Conservation (phyloP, 2,888 invertebrate species). For the Zygothrica quintamaculata region DNA sequence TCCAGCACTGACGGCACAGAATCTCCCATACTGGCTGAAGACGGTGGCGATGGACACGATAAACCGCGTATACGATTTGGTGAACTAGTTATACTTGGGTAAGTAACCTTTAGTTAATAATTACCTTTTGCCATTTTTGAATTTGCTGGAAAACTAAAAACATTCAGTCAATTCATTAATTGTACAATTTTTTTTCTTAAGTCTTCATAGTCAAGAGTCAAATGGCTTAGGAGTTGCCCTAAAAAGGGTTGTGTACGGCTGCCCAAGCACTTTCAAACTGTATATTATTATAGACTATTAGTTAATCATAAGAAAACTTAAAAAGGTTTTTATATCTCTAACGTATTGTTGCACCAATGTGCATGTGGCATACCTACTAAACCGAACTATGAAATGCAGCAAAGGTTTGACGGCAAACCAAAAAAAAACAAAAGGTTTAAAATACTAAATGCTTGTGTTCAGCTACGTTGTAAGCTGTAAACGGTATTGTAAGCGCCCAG, state of each 20-base stretch:
- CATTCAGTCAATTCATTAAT: too few species aligned
- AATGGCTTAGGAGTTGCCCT: too few species aligned
- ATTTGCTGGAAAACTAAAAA: too few species aligned
- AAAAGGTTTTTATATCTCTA: background rate
- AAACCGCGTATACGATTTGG: conserved; percentile 95
- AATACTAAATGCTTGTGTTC: conserved; percentile 22
- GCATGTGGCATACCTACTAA: conserved; percentile 1
- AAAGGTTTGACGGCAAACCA: background rate
- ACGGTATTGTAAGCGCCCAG: background rate
- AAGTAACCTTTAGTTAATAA: too few species aligned
- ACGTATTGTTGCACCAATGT: conserved; percentile 1
- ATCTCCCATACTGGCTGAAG: conserved; percentile 91
- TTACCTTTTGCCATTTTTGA: too few species aligned
- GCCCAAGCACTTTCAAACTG: too few species aligned
- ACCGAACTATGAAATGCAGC: conserved; percentile 18
- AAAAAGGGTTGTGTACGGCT: too few species aligned
- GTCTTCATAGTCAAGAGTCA: too few species aligned
- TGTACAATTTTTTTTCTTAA: too few species aligned
- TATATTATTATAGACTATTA: background rate
- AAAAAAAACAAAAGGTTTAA: conserved; percentile 34
- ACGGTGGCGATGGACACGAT: conserved; percentile 90
- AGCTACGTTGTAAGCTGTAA: conserved; percentile 8
- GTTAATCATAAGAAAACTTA: too few species aligned
- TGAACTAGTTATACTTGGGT: conserved; percentile 97
- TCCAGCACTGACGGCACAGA: conserved; percentile 88